phyloP scores from a whole-genome alignment of 2,888 invertebrate genomes.

The Ophion costatus region DNA sequence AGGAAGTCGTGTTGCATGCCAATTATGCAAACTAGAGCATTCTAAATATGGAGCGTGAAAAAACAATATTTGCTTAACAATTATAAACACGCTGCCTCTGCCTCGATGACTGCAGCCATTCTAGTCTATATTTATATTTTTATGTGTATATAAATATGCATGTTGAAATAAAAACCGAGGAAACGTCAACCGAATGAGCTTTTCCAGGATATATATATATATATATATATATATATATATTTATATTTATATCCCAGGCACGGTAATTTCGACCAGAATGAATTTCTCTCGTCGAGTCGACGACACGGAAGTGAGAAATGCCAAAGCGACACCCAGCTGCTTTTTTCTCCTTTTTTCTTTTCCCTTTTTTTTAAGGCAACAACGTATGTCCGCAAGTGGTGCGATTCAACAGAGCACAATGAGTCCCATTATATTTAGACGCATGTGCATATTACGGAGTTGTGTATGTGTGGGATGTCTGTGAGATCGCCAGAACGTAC shows the following conservation, averaged over 20 bases:
- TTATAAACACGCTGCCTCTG: too few relatives aligned
- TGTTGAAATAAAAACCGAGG: conserved; percentile 8
- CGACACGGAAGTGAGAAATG: conserved; percentile 60
- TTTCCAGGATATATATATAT: conserved; percentile 9
- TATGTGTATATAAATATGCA: neutral
- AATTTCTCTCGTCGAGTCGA: conserved; percentile 42
- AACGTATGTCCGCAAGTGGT: conserved; percentile 54
- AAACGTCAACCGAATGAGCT: conserved; percentile 5
- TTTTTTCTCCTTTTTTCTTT: neutral
- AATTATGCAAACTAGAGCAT: too few relatives aligned
- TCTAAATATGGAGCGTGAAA: too few relatives aligned
- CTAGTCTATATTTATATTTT: neutral
- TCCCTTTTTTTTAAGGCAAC: conserved; percentile 20
- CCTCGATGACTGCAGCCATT: neutral
- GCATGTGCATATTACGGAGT: conserved; percentile 26
- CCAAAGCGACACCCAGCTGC: conserved; percentile 51
- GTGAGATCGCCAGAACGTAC: conserved; percentile 19
- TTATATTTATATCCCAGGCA: neutral
- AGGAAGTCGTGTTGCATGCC: too few relatives aligned
- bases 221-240: neutral
- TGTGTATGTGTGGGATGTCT: conserved; percentile 1
- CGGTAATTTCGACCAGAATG: conserved; percentile 32
- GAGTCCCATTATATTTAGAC: conserved; percentile 62
- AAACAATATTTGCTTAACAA: too few relatives aligned
- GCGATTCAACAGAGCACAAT: conserved; percentile 63